Percentiles rank a stretch among this genome's conserved stretches.
These are phyloP conservation scores for Pterostichus niger DNA, from an alignment of 2,888 invertebrate genomes.

Conservation along the genomic window DNA sequence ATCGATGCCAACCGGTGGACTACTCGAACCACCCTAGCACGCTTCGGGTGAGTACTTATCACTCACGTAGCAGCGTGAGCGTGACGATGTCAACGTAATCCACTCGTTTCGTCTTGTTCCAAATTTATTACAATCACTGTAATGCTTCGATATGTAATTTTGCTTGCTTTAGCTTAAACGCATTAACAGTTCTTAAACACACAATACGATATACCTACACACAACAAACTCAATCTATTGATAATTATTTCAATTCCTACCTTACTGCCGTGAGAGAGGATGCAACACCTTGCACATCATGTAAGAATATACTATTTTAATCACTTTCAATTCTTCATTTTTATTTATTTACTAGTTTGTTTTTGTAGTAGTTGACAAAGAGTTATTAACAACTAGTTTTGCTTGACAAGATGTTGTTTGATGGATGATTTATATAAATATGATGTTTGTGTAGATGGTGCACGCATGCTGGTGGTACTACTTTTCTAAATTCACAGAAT, in stretches of 20 bases:
- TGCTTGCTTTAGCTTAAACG: conserved; percentile 52
- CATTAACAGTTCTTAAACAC: conserved; percentile 34
- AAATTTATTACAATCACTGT: conserved; percentile 15
- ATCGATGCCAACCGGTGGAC: conserved; percentile 97
- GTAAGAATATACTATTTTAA: conserved; percentile 49
- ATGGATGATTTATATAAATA: background rate
- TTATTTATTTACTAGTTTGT: too few relatives aligned
- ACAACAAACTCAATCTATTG: conserved; percentile 6
- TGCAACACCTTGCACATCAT: conserved; percentile 50
- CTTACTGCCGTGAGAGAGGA: conserved; percentile 47
- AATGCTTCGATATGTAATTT: conserved; percentile 12
- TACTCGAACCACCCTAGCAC: conserved; percentile 95
- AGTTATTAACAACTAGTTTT: background rate
- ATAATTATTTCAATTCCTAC: conserved; percentile 54
- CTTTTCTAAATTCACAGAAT: conserved; percentile 97
- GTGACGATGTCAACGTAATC: too few relatives aligned
- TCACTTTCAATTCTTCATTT: conserved; percentile 18
- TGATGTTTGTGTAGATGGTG: conserved; percentile 86
- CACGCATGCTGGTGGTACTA: conserved; percentile 97
- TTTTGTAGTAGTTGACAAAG: too few relatives aligned
- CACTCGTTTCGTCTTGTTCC: background rate
- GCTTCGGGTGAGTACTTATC: conserved; percentile 92
- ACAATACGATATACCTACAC: conserved; percentile 25
- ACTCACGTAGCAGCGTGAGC: too few relatives aligned
- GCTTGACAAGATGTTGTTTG: background rate